Base-by-base conservation (phyloP, 2,888 invertebrate genomes). In the Mactromeris polynyma region DNA sequence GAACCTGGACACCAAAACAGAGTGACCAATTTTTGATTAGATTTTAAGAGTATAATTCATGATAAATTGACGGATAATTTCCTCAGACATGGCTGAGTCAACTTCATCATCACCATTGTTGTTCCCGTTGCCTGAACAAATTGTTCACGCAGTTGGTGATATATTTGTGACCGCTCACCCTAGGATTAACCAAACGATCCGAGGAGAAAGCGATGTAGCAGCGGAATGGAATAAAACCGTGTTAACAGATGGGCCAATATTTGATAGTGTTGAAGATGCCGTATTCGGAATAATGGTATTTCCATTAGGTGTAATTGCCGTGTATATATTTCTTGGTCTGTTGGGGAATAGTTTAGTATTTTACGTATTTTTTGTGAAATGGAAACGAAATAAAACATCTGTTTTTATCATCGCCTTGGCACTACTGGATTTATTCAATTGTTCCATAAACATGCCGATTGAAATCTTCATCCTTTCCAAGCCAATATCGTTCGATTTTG, bases 371-470 rank as follows among this genome's bases (percentile, higher is more conserved):
- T 79, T 42, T 38, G 82, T 84, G 26, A 80, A 86, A 81, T 92
- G 90, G 90, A 88, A 73, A 81, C n/a, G 81, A 26, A 88, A 77
- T 11, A 91, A 91, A 79, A 89, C 90, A 4, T 85, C 87, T n/a
- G 86, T 91, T 26, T 93, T 91, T 58, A 90, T 93, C 19, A 77
- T 91, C 17, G 81, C 91, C 2, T 85, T 93, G 31, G 93, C 91
- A 6, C 36, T 82, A 11, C 69, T 93, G 33, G 93, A 93, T 80
- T 80, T 91, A 3, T 58, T 91, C 38, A 91, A 86, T 58, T 93
- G 91, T 54, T 80, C 58, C 6, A 19, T 90, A 33, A 91, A 89
- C 36, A 93, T 93, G 90, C 89, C 93, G 7, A 78, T 91, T 26
- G 93, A 93, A n/a, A 64, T 89, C 4, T 51, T 83, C 9, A 83